Evolutionary conservation across 1,140 invertebrate genomes (phyloP).

Genomic region (Acromyrmex heyeri): DNA sequence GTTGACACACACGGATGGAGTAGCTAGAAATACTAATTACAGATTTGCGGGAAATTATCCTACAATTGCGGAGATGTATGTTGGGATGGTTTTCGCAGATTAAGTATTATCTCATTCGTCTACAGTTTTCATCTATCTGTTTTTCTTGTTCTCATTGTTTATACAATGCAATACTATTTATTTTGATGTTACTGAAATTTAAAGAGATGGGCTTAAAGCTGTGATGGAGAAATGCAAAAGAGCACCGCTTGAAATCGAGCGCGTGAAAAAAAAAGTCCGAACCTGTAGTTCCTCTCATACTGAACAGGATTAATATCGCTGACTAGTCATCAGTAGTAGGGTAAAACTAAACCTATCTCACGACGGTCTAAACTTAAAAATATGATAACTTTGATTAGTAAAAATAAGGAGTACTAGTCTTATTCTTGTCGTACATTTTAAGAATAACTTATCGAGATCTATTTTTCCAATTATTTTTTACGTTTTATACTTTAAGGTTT

Average conservation of each 20-base stretch:
- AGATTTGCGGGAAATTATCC: slow-evolving; percentile 47
- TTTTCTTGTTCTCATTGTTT: background rate
- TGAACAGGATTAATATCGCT: too few species aligned
- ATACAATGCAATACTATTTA: background rate
- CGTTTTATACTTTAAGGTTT: background rate
- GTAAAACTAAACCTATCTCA: too few species aligned
- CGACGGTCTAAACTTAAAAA: background rate
- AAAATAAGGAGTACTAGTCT: background rate
- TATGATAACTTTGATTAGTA: background rate
- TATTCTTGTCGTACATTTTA: background rate
- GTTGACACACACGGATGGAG: background rate
- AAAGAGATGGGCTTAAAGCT: background rate
- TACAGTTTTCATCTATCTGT: background rate
- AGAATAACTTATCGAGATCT: background rate
- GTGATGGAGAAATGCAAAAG: background rate
- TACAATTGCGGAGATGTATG: background rate
- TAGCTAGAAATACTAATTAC: slow-evolving; percentile 43
- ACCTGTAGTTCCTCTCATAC: too few species aligned
- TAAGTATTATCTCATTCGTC: slow-evolving; percentile 5
- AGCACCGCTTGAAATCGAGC: too few species aligned
- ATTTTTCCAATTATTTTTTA: background rate
- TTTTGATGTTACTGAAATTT: background rate
- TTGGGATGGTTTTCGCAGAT: slow-evolving; percentile 24
- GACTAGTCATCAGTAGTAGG: background rate
- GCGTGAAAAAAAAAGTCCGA: too few species aligned